These are phyloP conservation scores for Sinosuthora webbiana DNA, from an alignment of 2,113 vertebrate genomes.

Conservation along the genomic window DNA sequence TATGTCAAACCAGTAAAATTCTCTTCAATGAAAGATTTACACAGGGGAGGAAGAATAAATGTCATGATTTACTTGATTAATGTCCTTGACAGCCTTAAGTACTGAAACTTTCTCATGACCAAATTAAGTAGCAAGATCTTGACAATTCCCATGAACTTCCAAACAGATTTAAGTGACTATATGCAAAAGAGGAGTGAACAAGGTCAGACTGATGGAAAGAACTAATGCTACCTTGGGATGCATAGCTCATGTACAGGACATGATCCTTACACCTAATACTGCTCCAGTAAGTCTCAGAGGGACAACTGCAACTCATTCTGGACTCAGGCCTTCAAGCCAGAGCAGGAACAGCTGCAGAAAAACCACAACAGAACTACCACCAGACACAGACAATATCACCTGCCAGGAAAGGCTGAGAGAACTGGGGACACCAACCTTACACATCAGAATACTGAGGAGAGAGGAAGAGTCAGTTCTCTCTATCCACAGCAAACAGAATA, in stretches of 20 bases:
- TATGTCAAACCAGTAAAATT: not conserved
- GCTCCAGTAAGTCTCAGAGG: not conserved
- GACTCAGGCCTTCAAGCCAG: not conserved
- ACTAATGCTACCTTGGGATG: not conserved
- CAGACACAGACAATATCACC: not conserved
- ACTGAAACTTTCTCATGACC: not conserved
- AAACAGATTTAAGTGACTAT: not conserved
- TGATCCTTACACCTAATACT: constrained; percentile 5
- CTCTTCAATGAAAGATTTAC: not conserved
- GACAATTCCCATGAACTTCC: not conserved
- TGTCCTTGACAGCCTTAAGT: not conserved
- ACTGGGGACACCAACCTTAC: not conserved
- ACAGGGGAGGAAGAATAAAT: not conserved
- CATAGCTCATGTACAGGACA: constrained; percentile 7
- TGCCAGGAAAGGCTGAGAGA: not conserved
- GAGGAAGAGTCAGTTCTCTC: not conserved
- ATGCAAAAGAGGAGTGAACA: not conserved
- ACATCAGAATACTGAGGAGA: not conserved
- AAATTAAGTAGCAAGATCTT: not conserved
- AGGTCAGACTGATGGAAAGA: constrained; percentile 34
- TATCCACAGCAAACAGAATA: not conserved
- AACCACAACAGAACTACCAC: not conserved
- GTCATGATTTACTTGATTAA: not conserved
- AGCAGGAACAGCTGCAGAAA: not conserved
- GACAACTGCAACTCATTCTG: not conserved